Evolutionary conservation across 2,888 invertebrate genomes (phyloP).

Genomic region (Metalampra italica): DNA sequence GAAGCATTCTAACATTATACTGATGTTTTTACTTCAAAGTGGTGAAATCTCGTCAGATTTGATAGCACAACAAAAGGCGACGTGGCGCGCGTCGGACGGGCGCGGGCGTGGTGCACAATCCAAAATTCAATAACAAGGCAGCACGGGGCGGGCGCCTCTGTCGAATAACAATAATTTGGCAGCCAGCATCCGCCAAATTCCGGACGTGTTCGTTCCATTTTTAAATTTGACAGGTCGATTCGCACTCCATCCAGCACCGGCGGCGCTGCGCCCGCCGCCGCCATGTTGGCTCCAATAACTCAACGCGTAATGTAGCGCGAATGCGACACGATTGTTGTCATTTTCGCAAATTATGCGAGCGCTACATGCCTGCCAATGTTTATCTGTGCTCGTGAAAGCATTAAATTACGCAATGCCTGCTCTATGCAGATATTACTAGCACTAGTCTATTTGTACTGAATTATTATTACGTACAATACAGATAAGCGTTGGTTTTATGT

Average conservation of each 20-base stretch:
- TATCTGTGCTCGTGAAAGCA: constrained; percentile 64
- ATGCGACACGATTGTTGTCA: constrained; percentile 69
- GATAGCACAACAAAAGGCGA: constrained; percentile 44
- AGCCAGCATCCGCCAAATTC: constrained; percentile 67
- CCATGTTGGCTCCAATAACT: constrained; percentile 51
- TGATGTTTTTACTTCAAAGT: too few relatives aligned
- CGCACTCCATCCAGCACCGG: constrained; percentile 11
- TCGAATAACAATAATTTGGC: constrained; percentile 76
- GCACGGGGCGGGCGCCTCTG: constrained; percentile 35
- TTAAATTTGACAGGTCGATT: constrained; percentile 71
- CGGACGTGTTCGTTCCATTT: constrained; percentile 72
- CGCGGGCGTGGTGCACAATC: constrained; percentile 43
- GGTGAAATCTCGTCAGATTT: constrained; percentile 30
- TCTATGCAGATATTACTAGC: constrained; percentile 51
- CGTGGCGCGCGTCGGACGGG: too few relatives aligned
- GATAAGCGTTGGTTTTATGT: background rate
- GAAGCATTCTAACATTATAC: too few relatives aligned
- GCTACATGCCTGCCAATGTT: constrained; percentile 65
- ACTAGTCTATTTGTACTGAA: constrained; percentile 27
- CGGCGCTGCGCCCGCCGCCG: background rate
- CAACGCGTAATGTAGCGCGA: constrained; percentile 67
- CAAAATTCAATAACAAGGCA: constrained; percentile 70
- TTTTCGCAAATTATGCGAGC: constrained; percentile 71
- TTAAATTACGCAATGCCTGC: constrained; percentile 55
- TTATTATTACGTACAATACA: constrained; percentile 14